These are phyloP conservation scores for Ellobius talpinus DNA, from an alignment of 2,113 vertebrate genomes.

Conservation along the genomic window DNA sequence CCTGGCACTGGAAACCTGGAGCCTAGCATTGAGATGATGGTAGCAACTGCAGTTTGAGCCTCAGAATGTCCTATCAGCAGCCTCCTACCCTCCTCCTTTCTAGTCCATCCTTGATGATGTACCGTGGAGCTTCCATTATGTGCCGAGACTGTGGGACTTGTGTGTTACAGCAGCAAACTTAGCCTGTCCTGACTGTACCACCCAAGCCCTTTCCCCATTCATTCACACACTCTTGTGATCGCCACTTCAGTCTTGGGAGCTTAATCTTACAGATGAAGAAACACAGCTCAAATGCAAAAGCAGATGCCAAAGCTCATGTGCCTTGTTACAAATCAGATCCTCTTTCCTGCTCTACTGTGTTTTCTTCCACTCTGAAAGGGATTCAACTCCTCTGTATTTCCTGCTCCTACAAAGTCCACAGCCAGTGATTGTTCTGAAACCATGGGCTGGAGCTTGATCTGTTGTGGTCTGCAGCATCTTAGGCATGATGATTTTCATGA, in stretches of 20 bases:
- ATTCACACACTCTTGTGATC: accelerated
- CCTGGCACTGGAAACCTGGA: neutral
- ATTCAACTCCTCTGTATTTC: neutral
- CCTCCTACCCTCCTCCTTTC: neutral
- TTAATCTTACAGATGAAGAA: neutral
- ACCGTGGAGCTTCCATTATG: accelerated
- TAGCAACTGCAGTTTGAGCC: neutral
- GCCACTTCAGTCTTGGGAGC: accelerated
- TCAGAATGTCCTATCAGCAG: neutral
- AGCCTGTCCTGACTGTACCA: neutral
- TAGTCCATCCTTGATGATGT: accelerated
- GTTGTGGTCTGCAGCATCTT: neutral
- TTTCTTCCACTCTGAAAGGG: neutral
- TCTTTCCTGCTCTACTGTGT: neutral
- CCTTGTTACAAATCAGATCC: neutral
- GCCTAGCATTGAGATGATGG: neutral
- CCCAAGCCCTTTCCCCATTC: no score
- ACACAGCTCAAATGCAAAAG: neutral
- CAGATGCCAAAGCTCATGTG: neutral
- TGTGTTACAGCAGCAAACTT: neutral
- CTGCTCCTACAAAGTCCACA: neutral
- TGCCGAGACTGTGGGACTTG: neutral
- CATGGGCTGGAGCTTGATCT: neutral
- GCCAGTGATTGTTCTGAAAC: neutral
- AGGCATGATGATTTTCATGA: neutral